Base-by-base conservation (phyloP, 2,888 invertebrate species). In the Amblyjoppa proteus region DNA sequence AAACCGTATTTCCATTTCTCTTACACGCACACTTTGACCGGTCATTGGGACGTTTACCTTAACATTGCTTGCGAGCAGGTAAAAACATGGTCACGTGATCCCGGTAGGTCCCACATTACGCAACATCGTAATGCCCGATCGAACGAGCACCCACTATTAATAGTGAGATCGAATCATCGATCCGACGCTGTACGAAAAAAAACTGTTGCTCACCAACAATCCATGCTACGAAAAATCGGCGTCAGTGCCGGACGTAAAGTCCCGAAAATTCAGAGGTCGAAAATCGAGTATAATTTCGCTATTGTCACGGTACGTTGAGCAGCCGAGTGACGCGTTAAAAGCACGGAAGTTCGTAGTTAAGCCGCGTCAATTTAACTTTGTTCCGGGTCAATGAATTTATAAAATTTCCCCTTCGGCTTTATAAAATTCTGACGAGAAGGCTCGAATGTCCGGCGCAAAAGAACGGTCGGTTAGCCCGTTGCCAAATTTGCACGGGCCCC, bases 291-390 rank as follows among this genome's bases (percentile, higher is more conserved):
- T 25, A 25, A 25, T 58, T 25, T 58, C 58, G 25, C 11, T 28
- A 28, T 28, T 11, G 58, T 58, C 28, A 28, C 25, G 9, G 11
- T 58, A 64, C 64, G 34, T n/a, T 6, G n/a, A n/a, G 7, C 64
- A 34, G 31, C 31, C 31, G 64, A 34, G 31, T n/a, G 64, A 64
- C 28, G 64, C 64, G 64, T 64, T 34, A 64, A 64, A 64, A 7
- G 64, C 34, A 64, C n/a, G 34, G 31, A 64, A 64, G 20, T 56
- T 20, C 6, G 31, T 28, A 16, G 34, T n/a, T 13, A 11, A 28
- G 3, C 4, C 5, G 9, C 61, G 28, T 11, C 61, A 31, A 61
- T 61, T 6, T 1, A 9, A 31, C 13, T 2, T 41, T 41, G 4
- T 61, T 61, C 2, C 61, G 28, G 31, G 61, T 61, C 61, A 61